Conservation (phyloP, 2,888 invertebrate genomes). For the Gymnosoma rotundatum region DNA sequence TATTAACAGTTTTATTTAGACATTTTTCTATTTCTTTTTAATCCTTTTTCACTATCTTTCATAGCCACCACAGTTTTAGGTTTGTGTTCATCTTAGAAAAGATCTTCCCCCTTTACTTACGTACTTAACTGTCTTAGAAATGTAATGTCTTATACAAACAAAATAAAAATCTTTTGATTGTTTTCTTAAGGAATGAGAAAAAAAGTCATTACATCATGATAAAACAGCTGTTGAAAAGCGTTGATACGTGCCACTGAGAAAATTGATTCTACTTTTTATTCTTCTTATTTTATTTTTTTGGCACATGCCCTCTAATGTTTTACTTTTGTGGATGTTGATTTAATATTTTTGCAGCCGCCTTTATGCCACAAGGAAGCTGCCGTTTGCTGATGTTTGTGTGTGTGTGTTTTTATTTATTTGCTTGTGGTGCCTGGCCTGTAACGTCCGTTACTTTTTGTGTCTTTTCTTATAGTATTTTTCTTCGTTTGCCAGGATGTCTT, state of each 20-base stretch:
- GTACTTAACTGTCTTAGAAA: background rate
- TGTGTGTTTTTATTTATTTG: background rate
- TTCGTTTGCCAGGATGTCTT: constrained; percentile 30
- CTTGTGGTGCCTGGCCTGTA: constrained; percentile 35
- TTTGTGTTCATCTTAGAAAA: constrained; percentile 3
- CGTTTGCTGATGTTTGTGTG: background rate
- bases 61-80: constrained; percentile 12
- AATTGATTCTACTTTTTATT: constrained; percentile 18
- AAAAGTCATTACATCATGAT: constrained; percentile 58
- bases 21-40: background rate
- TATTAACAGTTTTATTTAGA: background rate
- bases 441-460: constrained; percentile 62
- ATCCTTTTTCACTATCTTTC: constrained; percentile 35
- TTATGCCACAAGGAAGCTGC: constrained; percentile 21
- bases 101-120: constrained; percentile 16
- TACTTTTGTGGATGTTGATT: constrained; percentile 26
- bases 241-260: constrained; percentile 60
- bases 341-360: constrained; percentile 58
- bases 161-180: constrained; percentile 37
- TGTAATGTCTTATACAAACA: background rate
- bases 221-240: constrained; percentile 55
- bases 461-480: background rate
- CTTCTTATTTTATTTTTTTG: constrained; percentile 38
- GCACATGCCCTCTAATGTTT: constrained; percentile 55
- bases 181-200: constrained; percentile 36